Base-by-base conservation (phyloP, 1,140 invertebrate genomes). In the Phthorimaea operculella region DNA sequence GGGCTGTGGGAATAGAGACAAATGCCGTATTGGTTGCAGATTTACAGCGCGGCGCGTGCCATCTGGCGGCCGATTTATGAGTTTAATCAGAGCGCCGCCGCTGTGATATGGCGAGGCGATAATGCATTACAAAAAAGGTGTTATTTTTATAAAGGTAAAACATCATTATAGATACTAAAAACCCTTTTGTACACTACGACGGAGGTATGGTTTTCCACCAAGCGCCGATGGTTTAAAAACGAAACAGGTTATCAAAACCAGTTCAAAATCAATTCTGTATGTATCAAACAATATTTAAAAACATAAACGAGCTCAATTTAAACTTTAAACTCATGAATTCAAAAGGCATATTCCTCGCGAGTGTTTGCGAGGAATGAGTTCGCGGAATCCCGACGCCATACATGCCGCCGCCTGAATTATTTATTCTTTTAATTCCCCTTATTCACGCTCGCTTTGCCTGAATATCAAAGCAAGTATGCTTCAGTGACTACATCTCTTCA, bases 1-100 rank as follows among this genome's bases (percentile, higher is more conserved):
- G 62, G 18, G 56, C 54, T 55, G 54, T 10, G 33, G 65, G 69
- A 72, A 74, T 76, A 75, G 70, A 75, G 75, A 78, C 77, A 78
- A 78, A 78, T 75, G 73, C 68, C 68, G 70, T 76, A 79, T 79
- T 66, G 75, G 70, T 72, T 64, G 65, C 64, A 66, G 71, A 78
- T 80, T 78, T 77, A 78, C 75, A 72, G 62, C 69, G 73, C 70
- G 67, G 66, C 68, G 61, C 57, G 64, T 57, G 69, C 70, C 76
- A 77, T 74, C 72, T 80, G 75, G 67, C 68, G 68, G 66, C 51
- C 60, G 64, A 74, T 80, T 80, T 80, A 80, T 75, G 73, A 78
- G 65, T 78, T 76, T 81, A 77, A 81, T 76, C 74, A 72, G 66
- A 39, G 36, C 21, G 21, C 2, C 21, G 21, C 21, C 21, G 21